phyloP scores from a whole-genome alignment of 2,113 vertebrate species.

The Glareola pratincola region DNA sequence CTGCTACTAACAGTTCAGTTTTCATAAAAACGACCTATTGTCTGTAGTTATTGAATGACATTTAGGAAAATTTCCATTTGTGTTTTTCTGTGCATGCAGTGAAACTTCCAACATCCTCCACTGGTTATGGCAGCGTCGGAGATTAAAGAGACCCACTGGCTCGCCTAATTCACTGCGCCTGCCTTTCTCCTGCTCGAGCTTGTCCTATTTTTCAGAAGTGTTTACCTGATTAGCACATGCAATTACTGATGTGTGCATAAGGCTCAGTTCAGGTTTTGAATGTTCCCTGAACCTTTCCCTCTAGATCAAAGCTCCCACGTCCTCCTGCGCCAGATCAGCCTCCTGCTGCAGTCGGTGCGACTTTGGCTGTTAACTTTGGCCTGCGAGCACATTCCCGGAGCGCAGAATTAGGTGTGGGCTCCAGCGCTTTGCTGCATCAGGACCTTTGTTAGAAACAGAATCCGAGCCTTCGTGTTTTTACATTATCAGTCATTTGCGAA shows the following conservation, averaged over 20 bases:
- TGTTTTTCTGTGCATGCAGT: background rate
- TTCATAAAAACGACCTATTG: background rate
- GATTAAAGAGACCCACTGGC: background rate
- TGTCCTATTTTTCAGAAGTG: background rate
- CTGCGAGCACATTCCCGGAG: background rate
- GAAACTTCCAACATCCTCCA: constrained; percentile 9
- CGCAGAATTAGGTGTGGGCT: background rate
- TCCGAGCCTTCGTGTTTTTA: background rate
- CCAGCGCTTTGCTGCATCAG: background rate
- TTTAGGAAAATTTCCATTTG: constrained; percentile 30
- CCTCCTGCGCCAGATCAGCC: background rate
- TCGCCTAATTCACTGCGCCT: background rate
- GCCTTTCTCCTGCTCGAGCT: constrained; percentile 35
- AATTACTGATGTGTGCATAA: background rate
- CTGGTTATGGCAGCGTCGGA: background rate
- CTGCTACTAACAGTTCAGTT: background rate
- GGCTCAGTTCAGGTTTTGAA: background rate
- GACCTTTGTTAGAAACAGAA: constrained; percentile 12
- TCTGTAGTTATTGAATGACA: constrained; percentile 47
- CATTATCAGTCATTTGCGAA: constrained; percentile 48
- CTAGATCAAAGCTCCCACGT: constrained; percentile 32
- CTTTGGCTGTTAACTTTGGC: constrained; percentile 49
- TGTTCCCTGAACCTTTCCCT: constrained; percentile 32
- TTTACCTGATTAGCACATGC: constrained; percentile 45
- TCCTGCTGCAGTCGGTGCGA: background rate